Base-by-base conservation (phyloP, 35 echinoderm and acorn worm species). In the Chiridota heheva region DNA sequence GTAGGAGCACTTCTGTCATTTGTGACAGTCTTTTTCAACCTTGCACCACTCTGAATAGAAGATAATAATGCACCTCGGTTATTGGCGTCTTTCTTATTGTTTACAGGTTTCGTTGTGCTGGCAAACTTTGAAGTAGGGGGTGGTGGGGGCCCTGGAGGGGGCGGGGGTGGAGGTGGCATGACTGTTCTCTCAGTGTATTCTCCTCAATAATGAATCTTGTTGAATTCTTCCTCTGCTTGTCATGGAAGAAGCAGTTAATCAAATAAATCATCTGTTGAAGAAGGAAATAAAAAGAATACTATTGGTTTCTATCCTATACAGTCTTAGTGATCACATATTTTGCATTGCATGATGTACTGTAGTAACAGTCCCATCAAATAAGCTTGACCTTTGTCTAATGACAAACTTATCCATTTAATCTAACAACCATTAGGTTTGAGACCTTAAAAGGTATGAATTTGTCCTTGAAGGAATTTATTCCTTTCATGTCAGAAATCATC, bases 81-180 rank as follows among this genome's bases (percentile, higher is more conserved):
- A 42, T 82, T 82, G 60, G 38, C 38, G 31, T 63, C 90, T 33
- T 72, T 86, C 69, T 92, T 92, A 26, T 1, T 40, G 36, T 73
- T 43, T 0, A 35, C 36, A n/a, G n/a, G n/a, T n/a, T n/a, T n/a
- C n/a, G n/a, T n/a, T n/a, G n/a, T n/a, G n/a, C n/a, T n/a, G n/a
- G n/a, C n/a, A n/a, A n/a, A n/a, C n/a, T n/a, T n/a, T 8, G 92
- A 87, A 32, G 87, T 81, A 46, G 92, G 92, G 26, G 92, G 92
- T 62, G 81, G 84, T 36, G 91, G 85, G 10, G 91, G 79, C 17
- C 84, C 81, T 3, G 92, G 91, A 15, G 86, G 91, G 44, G 76
- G 76, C 46, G 63, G 66, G 40, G 77, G 63, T 40, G 86, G 76
- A 16, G 46, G 69, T 18, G 68, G 64, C 80, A 69, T 69, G 18